Evolutionary conservation across 2,888 invertebrate species (phyloP).

Genomic region (Chloroclysta siterata): DNA sequence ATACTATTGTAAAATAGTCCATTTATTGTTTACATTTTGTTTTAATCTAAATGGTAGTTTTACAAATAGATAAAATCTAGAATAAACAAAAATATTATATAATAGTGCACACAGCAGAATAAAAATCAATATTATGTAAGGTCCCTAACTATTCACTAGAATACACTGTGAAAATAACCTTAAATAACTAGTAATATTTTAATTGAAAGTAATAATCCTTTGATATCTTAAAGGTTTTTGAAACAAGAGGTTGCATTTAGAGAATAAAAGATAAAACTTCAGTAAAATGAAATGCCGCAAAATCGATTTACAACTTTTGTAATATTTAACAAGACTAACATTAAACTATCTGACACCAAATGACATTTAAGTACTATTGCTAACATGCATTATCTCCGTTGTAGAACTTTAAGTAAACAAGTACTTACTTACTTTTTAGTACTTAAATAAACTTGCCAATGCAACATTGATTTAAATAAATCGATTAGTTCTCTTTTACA

Average conservation of each 20-base stretch:
- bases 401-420: conserved; percentile 9
- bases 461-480: conserved; percentile 39
- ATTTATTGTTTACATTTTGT: conserved; percentile 77
- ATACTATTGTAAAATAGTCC: conserved; percentile 68
- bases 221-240: too few relatives aligned
- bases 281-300: background rate
- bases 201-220: background rate
- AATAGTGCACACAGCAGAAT: conserved; percentile 44
- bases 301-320: background rate
- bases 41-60: conserved; percentile 55
- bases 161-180: too few relatives aligned
- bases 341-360: conserved; percentile 21
- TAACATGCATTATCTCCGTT: conserved; percentile 35
- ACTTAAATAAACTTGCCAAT: conserved; percentile 10
- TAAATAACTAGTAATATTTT: background rate
- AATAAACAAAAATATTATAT: conserved; percentile 45
- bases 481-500: conserved; percentile 38
- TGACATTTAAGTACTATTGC: conserved; percentile 45
- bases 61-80: conserved; percentile 50
- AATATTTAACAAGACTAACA: conserved; percentile 10
- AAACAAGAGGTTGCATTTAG: background rate
- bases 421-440: background rate
- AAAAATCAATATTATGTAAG: background rate
- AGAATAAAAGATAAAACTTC: background rate
- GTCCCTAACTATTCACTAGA: background rate